phyloP scores from a whole-genome alignment of 2,888 invertebrate species.

The Anorthoa munda region DNA sequence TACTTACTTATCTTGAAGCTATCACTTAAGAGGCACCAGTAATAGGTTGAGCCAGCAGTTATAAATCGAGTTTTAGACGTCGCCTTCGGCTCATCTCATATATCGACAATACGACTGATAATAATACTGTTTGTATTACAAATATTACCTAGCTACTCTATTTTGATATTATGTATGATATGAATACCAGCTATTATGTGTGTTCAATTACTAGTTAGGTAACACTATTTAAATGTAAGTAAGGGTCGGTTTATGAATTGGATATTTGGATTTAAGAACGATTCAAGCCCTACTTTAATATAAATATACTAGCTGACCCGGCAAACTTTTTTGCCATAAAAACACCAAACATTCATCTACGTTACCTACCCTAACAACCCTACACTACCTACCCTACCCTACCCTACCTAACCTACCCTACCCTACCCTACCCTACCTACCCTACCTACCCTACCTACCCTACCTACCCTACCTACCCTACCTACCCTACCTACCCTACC shows the following conservation, averaged over 20 bases:
- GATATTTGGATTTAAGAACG: too few species aligned
- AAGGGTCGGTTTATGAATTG: not conserved
- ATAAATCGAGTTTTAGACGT: conserved; percentile 62
- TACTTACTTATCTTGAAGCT: conserved; percentile 65
- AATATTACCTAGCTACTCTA: conserved; percentile 7
- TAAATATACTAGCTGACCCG: too few species aligned
- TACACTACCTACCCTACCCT: too few species aligned
- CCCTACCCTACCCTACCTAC: too few species aligned
- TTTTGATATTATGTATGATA: not conserved
- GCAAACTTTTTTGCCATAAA: too few species aligned
- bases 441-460: too few species aligned
- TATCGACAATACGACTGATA: conserved; percentile 40
- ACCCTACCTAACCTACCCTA: too few species aligned
- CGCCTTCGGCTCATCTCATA: conserved; percentile 50
- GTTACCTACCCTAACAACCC: too few species aligned
- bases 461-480: too few species aligned
- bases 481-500: too few species aligned
- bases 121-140: conserved; percentile 19
- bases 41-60: conserved; percentile 63
- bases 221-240: conserved; percentile 10
- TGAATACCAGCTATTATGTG: not conserved
- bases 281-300: too few species aligned
- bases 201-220: conserved; percentile 10
- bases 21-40: conserved; percentile 64
- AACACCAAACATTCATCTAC: too few species aligned